Evolutionary conservation across 2,888 invertebrate species (phyloP), one percentile per base, ranked within the genome.

Genomic region (Zelleria hepariella): DNA sequence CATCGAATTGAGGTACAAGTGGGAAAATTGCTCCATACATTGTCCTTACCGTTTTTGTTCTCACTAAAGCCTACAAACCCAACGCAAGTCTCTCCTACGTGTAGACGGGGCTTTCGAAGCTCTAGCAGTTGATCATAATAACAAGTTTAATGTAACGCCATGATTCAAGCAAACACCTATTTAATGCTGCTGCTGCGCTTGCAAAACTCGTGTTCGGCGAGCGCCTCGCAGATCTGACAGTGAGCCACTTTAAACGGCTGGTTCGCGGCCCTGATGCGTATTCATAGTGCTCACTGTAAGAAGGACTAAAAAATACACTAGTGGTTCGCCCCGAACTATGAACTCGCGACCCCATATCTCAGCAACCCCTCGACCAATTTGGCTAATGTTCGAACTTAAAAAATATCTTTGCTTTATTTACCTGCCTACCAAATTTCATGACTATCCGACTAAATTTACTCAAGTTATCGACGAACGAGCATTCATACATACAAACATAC

Each of bases 151-250:
- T 65, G 64, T 59, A 65, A 60, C 63, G 27, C 52, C 52, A 59
- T 61, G 58, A 60, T 59, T 56, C 57, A 47, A 60, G 64, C 62
- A 66, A 70, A 72, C 69, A 72, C 69, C 66, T 67, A 68, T 70
- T 69, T 70, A 67, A 66, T 65, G 64, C 64, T 65, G 66, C 65
- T 32, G 47, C 47, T 47, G 47, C 54, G 69, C 66, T 72, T 70
- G 68, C 67, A 66, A 71, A 72, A 73, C 68, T 73, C 67, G 68
- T 71, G 71, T 67, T 67, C n/a, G n/a, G n/a, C n/a, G n/a, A n/a
- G 61, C 62, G 60, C 52, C 60, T 61, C 59, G 51, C 58, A 66
- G 61, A 64, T 69, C 71, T 72, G 68, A 72, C 74, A 71, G 68
- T 72, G 71, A 71, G 62, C 67, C 65, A 66, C 65, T 68, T 71